Evolutionary conservation across 2,888 invertebrate genomes (phyloP).

Genomic region (Oasisia sp.): DNA sequence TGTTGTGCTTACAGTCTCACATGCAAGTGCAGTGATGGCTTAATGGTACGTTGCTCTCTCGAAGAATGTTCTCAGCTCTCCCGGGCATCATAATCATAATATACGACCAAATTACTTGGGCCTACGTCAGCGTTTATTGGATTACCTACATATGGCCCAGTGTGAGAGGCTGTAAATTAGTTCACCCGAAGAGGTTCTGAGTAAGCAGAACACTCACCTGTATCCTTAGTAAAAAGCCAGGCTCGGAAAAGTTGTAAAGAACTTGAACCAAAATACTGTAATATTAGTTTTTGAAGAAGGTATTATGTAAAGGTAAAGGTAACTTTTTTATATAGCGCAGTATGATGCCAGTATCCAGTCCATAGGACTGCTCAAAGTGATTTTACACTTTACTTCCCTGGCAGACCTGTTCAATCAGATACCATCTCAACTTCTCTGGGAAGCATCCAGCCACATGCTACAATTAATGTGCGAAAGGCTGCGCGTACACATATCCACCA

Average conservation of each 20-base stretch:
- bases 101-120: neutral
- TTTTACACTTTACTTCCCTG: too few relatives aligned
- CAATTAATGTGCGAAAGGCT: too few relatives aligned
- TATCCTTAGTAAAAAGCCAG: neutral
- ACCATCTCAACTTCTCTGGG: too few relatives aligned
- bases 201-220: neutral
- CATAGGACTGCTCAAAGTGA: too few relatives aligned
- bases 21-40: neutral
- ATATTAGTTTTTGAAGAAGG: too few relatives aligned
- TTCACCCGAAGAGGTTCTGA: neutral
- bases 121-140: neutral
- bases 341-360: too few relatives aligned
- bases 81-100: neutral
- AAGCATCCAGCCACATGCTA: too few relatives aligned
- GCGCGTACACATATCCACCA: too few relatives aligned
- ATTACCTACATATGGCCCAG: neutral
- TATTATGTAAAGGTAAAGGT: too few relatives aligned
- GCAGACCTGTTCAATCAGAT: too few relatives aligned
- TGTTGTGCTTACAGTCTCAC: neutral
- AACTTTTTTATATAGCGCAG: too few relatives aligned
- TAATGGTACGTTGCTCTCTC: neutral
- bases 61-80: neutral
- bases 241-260: neutral
- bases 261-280: too few relatives aligned
- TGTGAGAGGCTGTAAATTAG: neutral